Evolutionary conservation across 2,113 vertebrate genomes (phyloP), one percentile per base, ranked within the genome.

Genomic region (Egretta garzetta): DNA sequence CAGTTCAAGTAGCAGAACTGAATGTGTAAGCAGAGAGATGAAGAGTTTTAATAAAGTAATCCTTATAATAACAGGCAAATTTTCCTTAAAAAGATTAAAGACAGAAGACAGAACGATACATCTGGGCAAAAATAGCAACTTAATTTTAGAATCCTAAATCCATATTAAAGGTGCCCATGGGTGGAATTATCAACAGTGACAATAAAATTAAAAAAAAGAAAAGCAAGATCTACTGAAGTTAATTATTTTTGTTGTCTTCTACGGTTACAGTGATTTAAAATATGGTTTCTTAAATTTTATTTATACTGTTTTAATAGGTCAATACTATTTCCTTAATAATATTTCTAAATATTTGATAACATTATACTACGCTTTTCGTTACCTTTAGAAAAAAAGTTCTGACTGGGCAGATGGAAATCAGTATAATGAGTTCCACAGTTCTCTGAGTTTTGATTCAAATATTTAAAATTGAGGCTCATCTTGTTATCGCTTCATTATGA

Each of bases 1-100:
- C 33, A 53, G 52, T 45, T 86, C 22, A 64, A 85, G 53, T 28
- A 88, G 62, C 19, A 95, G 70, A 96, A 80, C 5, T 53, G 49
- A 72, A 89, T 20, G 5, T 73, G 18, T 66, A 90, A 95, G 49
- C 49, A 92, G 71, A 87, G 33, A 90, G 45, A 96, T 53, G 6
- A 86, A 88, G 70, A 52, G 23, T 80, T 92, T 94, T 86, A 92
- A 90, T 88, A 88, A 93, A 86, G 32, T 70, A 80, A 74, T 93
- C 32, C 49, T 74, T 70, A 53, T 39, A 72, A 62, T 76, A 92
- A 59, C n/a, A 60, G 11, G 15, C 6, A 86, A 35, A 17, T 80
- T 74, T 56, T 66, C 45, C 30, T 53, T 68, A 70, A 76, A 53
- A 43, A 86, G 62, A 62, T 86, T 94, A 82, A 91, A 88, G 37